Percentiles rank a stretch among this genome's conserved stretches.
Evolutionary conservation across 1,140 invertebrate species (phyloP).

Genomic region (Panulirus ornatus): DNA sequence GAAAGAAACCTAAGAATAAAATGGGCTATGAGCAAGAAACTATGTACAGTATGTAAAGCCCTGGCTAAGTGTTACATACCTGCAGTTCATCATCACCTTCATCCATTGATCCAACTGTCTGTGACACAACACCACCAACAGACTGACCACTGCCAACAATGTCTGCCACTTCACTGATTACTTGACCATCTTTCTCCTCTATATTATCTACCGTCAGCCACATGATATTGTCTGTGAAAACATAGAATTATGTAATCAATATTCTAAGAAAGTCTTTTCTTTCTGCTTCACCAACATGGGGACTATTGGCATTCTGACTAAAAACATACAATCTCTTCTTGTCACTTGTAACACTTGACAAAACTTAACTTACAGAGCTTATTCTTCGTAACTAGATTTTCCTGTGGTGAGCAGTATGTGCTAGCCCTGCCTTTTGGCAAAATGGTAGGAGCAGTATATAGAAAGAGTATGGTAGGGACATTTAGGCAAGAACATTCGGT

Average conservation of each 20-base stretch:
- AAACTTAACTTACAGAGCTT: too few species aligned
- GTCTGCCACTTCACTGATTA: conserved; percentile 86
- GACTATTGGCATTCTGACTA: too few species aligned
- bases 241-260: conserved; percentile 22
- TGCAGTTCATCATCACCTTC: conserved; percentile 79
- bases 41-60: not conserved
- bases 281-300: too few species aligned
- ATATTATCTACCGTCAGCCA: conserved; percentile 97
- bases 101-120: conserved; percentile 91
- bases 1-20: conserved; percentile 6
- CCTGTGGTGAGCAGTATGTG: too few species aligned
- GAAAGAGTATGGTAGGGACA: too few species aligned
- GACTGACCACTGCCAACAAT: conserved; percentile 96
- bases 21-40: not conserved
- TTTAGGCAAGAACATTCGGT: too few species aligned
- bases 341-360: too few species aligned
- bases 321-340: too few species aligned
- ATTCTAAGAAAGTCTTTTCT: too few species aligned
- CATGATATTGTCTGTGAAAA: conserved; percentile 89
- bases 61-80: conserved; percentile 29
- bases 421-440: too few species aligned
- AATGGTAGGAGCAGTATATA: too few species aligned
- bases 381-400: too few species aligned
- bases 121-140: conserved; percentile 96
- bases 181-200: conserved; percentile 86